Percentiles rank a stretch among this genome's conserved stretches.
phyloP scores from a whole-genome alignment of 2,797 vertebrate genomes.

The Dipus sagitta region DNA sequence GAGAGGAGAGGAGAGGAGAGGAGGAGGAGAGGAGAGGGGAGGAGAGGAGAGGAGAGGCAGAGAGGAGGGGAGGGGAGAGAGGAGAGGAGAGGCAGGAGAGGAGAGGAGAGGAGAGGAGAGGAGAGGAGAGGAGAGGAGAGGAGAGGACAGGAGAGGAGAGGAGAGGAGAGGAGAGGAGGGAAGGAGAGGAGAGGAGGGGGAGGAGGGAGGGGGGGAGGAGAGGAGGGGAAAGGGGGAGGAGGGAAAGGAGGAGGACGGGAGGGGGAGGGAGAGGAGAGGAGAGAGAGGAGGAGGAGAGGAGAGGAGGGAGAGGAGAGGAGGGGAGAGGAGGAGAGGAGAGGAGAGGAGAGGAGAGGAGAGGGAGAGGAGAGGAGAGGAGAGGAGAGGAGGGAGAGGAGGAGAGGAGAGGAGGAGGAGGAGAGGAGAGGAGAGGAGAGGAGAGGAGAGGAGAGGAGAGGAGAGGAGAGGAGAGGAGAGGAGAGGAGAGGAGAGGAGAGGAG shows the following conservation, averaged over 20 bases:
- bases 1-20: no score
- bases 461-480: neutral
- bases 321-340: neutral
- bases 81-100: neutral
- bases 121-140: neutral
- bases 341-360: no score
- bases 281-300: neutral
- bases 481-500: neutral
- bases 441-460: neutral
- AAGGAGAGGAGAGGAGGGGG: neutral
- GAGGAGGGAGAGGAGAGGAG: no score
- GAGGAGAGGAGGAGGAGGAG: neutral
- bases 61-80: neutral
- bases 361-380: neutral
- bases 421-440: no score
- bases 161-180: neutral
- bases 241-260: neutral
- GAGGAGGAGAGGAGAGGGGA: neutral
- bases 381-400: neutral
- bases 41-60: neutral
- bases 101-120: no score
- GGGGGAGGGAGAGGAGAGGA: neutral
- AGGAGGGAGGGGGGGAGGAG: neutral
- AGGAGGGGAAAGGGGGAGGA: no score
- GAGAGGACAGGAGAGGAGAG: no score